These are phyloP conservation scores for Beroe ovata DNA, from an alignment of 37 sponge, comb jelly and placozoan species.

Conservation along the genomic window DNA sequence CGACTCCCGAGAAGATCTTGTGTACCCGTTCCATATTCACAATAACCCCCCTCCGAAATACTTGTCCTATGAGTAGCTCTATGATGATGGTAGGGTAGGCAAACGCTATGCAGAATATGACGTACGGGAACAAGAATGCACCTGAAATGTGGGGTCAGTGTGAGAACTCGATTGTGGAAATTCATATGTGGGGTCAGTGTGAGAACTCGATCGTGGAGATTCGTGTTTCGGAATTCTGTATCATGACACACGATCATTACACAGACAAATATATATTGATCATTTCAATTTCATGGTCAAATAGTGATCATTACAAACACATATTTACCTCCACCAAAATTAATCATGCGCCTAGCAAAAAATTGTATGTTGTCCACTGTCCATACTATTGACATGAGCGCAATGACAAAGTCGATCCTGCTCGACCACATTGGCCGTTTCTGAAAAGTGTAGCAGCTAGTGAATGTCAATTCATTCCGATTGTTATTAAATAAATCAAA, in stretches of 20 bases:
- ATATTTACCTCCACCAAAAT: constrained; percentile 37
- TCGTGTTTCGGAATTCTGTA: too few species aligned
- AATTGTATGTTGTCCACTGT: constrained; percentile 4
- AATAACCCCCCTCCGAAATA: constrained; percentile 39
- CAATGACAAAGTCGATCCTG: constrained; percentile 23
- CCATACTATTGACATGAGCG: constrained; percentile 34
- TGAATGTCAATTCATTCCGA: too few species aligned
- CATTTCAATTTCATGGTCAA: too few species aligned
- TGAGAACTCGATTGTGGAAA: too few species aligned
- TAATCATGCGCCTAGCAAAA: background rate
- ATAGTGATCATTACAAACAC: too few species aligned
- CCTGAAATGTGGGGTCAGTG: background rate
- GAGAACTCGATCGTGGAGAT: too few species aligned
- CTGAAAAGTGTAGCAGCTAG: too few species aligned
- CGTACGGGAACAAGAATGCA: constrained; percentile 45
- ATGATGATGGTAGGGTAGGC: constrained; percentile 36
- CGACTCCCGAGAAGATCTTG: constrained; percentile 56
- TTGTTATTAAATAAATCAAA: too few species aligned
- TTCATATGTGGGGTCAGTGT: too few species aligned
- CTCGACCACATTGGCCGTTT: constrained; percentile 38
- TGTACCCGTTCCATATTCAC: constrained; percentile 58
- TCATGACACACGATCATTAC: too few species aligned
- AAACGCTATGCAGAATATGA: constrained; percentile 28
- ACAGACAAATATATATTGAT: too few species aligned
- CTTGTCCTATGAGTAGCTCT: constrained; percentile 41